These are phyloP conservation scores for Metopolophium dirhodum DNA, from an alignment of 1,140 invertebrate species.

Conservation along the genomic window DNA sequence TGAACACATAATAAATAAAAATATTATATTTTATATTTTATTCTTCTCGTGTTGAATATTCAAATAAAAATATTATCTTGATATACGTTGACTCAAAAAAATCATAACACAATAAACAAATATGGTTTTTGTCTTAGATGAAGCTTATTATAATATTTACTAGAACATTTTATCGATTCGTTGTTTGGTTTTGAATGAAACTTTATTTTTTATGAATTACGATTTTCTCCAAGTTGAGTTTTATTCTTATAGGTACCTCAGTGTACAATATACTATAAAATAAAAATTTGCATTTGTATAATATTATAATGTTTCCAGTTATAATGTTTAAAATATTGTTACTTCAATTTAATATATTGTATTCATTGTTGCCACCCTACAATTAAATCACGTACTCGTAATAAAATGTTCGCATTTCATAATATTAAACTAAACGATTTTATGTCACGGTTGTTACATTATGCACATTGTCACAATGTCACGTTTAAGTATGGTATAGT, in stretches of 20 bases:
- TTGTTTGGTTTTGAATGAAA: background rate
- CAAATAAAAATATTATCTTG: background rate
- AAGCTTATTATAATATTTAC: background rate
- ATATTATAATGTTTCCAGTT: background rate
- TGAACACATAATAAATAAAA: background rate
- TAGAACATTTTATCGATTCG: background rate
- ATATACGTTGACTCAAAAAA: background rate
- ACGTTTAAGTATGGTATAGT: background rate
- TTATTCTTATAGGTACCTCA: background rate
- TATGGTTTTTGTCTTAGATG: background rate
- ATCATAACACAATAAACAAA: background rate
- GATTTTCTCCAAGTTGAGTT: background rate
- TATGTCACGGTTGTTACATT: background rate
- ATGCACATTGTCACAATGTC: background rate
- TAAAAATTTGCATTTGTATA: background rate
- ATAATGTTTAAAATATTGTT: background rate
- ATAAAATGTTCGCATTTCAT: background rate
- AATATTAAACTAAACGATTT: background rate
- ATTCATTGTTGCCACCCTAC: background rate
- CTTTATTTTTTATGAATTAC: background rate
- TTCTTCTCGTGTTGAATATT: background rate
- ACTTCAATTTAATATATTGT: background rate
- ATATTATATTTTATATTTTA: background rate
- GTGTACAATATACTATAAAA: background rate
- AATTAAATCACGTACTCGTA: constrained; percentile 4